Evolutionary conservation across 23 tunicate species (phyloP).

Genomic region (Styela plicata): DNA sequence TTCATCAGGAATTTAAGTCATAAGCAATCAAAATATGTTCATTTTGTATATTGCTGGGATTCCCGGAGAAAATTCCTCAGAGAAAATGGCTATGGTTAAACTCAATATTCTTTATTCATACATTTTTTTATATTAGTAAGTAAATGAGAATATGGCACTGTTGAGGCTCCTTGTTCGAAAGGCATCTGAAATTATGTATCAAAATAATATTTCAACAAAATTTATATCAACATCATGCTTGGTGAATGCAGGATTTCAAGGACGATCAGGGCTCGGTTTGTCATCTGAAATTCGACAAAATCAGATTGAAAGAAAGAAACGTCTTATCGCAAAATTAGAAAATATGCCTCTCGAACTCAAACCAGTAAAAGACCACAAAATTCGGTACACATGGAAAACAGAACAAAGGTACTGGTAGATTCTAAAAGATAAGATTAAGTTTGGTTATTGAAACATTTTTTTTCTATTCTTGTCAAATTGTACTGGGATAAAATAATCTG

Average conservation of each 20-base stretch:
- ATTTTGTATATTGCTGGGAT: no score
- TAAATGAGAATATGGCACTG: no score
- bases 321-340: conserved; percentile 36
- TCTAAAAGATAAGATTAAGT: no score
- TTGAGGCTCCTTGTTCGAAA: neutral
- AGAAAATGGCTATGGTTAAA: no score
- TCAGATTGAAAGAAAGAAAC: conserved; percentile 47
- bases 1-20: no score
- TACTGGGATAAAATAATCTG: no score
- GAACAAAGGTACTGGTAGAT: conserved; percentile 20
- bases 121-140: no score
- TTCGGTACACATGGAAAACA: conserved; percentile 50
- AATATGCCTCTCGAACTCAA: conserved; percentile 39
- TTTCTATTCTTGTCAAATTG: no score
- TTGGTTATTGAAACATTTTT: no score
- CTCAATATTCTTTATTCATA: no score
- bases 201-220: neutral
- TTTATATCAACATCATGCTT: conserved; percentile 4
- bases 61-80: no score
- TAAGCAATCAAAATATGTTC: no score
- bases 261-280: conserved; percentile 6
- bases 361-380: conserved; percentile 51
- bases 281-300: conserved; percentile 35
- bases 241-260: conserved; percentile 37
- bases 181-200: neutral